A percentile compares a stretch with the other conserved stretches of the same genome.
Evolutionary conservation across 2,888 invertebrate genomes (phyloP).

Genomic region (Epirrhoe alternata): DNA sequence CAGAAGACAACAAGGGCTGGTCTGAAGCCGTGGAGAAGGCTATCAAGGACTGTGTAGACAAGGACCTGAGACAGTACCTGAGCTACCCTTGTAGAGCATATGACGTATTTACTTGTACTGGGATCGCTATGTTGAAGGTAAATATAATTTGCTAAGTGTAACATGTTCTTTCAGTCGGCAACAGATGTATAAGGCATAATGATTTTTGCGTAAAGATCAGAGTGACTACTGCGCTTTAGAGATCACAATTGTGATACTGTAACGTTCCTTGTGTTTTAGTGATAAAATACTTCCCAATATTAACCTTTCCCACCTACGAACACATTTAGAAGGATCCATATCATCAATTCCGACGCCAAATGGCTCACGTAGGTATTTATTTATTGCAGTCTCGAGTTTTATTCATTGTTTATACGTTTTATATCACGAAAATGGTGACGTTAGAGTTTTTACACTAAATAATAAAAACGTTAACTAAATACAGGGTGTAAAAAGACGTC

Average conservation of each 20-base stretch:
- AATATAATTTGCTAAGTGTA: background rate
- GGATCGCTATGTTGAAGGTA: slow-evolving; percentile 79
- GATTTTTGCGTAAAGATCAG: too few relatives aligned
- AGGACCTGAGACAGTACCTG: slow-evolving; percentile 70
- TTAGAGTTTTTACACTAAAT: too few relatives aligned
- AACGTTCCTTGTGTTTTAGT: too few relatives aligned
- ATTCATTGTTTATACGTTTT: slow-evolving; percentile 30
- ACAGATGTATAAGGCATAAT: too few relatives aligned
- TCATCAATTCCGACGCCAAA: slow-evolving; percentile 37
- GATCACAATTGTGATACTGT: too few relatives aligned
- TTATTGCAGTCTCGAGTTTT: slow-evolving; percentile 34
- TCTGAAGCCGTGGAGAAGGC: slow-evolving; percentile 66
- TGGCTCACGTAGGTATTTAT: slow-evolving; percentile 37
- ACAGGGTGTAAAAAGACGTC: too few relatives aligned
- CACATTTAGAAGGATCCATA: slow-evolving; percentile 34
- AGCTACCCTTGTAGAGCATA: slow-evolving; percentile 73
- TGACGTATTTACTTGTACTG: slow-evolving; percentile 77
- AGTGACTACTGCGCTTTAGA: too few relatives aligned
- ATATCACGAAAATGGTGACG: slow-evolving; percentile 11
- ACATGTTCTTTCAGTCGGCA: too few relatives aligned
- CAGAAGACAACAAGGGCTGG: slow-evolving; percentile 66
- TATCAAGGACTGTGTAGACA: slow-evolving; percentile 71
- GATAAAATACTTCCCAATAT: slow-evolving; percentile 15
- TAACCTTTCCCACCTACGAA: slow-evolving; percentile 28
- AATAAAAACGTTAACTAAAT: too few relatives aligned